Evolutionary conservation across 2,113 vertebrate species (phyloP).

Genomic region (Chaetops frenatus): DNA sequence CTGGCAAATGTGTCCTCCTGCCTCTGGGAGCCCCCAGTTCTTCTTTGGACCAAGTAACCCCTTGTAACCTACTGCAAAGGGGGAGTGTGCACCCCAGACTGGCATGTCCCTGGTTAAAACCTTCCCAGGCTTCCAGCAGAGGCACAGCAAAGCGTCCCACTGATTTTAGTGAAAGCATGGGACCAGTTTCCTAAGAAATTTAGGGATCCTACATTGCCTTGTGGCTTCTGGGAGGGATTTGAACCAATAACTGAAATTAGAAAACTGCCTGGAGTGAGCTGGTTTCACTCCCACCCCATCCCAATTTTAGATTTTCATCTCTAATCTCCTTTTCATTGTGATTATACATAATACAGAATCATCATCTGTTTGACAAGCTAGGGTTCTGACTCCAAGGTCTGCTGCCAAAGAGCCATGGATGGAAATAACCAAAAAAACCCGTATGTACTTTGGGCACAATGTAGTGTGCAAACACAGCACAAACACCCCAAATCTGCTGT

Average conservation of each 20-base stretch:
- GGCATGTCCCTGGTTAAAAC: background rate
- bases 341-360: background rate
- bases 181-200: background rate
- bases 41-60: background rate
- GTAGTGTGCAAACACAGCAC: background rate
- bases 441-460: background rate
- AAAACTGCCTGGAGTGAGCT: background rate
- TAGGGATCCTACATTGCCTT: background rate
- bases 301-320: constrained; percentile 20
- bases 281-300: background rate
- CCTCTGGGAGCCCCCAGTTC: accelerated
- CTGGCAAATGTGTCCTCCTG: background rate
- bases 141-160: background rate
- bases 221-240: background rate
- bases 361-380: background rate
- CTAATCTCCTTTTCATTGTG: background rate
- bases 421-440: constrained; percentile 12
- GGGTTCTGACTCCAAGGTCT: background rate
- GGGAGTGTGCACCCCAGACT: accelerated
- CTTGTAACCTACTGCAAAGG: background rate
- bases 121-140: background rate
- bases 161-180: background rate
- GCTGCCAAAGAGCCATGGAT: constrained; percentile 15
- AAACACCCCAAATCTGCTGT: background rate
- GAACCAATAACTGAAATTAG: background rate